Evolutionary conservation across 1,140 invertebrate genomes (phyloP), one percentile per base, ranked within the genome.

Genomic region (Diorhabda sublineata): DNA sequence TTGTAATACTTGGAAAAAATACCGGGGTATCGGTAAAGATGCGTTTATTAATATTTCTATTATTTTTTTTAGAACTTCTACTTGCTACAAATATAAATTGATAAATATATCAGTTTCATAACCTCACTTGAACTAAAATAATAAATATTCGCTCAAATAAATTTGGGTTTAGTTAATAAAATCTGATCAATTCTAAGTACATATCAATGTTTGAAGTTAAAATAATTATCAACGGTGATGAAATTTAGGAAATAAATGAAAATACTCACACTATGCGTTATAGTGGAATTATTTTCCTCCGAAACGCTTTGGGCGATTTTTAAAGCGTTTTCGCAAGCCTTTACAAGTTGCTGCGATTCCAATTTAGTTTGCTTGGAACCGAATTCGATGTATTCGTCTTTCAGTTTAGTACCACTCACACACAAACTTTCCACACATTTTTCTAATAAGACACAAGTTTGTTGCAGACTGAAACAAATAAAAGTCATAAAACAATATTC

Each of bases 1-100:
- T 80, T 96, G 94, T 6, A 95, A 82, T 4, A 89, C 87, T 85
- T 97, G 94, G 83, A 95, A 97, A 79, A 95, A 95, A 76, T 91
- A 95, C 52, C 95, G 84, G 11, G 95, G 93, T 74, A 92, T 87
- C 56, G 90, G 87, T 5, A 93, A 79, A 42, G 89, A 88, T 11
- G 89, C 86, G 67, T 84, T 85, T 47, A 88, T 84, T 52, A 94
- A 78, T n/a, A 89, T 82, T 57, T 87, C 84, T 2, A 90, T 88
- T 67, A 90, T 88, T 57, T 87, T 84, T 69, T 89, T 84, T 41
- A 94, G 81, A 43, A 87, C 86, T 64, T 89, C 87, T 5, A 92
- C 87, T 82, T 92, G 89, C 88, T 92, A 78, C n/a, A 82, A 81
- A 71, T 58, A 57, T 47, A 6, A 62, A 26, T 26, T 26, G 26